Evolutionary conservation across 2,113 vertebrate genomes (phyloP).

Genomic region (Anoura caudifer): DNA sequence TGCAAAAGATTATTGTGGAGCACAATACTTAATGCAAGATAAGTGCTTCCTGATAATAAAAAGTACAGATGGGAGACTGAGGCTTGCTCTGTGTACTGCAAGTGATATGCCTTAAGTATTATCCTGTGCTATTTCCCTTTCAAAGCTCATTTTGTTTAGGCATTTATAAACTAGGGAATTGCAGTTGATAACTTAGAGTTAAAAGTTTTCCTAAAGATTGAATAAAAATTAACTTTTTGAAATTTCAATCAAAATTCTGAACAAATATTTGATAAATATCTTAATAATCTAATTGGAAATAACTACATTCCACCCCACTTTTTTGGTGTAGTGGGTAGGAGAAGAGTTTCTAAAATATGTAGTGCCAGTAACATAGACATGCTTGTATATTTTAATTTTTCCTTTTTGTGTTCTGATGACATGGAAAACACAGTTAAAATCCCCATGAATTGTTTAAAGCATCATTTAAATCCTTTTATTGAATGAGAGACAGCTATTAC

Average conservation of each 20-base stretch:
- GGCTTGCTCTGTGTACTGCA: not conserved
- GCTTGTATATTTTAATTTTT: conserved; percentile 13
- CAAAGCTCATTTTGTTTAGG: not conserved
- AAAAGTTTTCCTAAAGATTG: not conserved
- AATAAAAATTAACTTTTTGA: not conserved
- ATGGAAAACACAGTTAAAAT: conserved; percentile 25
- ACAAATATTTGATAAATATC: not conserved
- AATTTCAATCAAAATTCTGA: not conserved
- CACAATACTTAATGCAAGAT: not conserved
- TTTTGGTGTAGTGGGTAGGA: not conserved
- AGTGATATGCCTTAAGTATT: not conserved
- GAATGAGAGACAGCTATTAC: conserved; percentile 25
- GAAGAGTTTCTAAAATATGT: not conserved
- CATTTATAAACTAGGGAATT: not conserved
- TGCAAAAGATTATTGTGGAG: not conserved
- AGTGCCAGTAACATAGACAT: not conserved
- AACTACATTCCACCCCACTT: not conserved
- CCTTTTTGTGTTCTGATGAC: not conserved
- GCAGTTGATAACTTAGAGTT: not conserved
- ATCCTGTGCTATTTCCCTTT: not conserved
- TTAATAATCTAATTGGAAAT: not conserved
- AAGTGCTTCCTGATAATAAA: not conserved
- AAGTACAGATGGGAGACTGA: not conserved
- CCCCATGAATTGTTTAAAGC: conserved; percentile 21
- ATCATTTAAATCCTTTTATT: conserved; percentile 32